phyloP scores from a whole-genome alignment of 1,140 invertebrate genomes.

The Drosophila prosaltans region DNA sequence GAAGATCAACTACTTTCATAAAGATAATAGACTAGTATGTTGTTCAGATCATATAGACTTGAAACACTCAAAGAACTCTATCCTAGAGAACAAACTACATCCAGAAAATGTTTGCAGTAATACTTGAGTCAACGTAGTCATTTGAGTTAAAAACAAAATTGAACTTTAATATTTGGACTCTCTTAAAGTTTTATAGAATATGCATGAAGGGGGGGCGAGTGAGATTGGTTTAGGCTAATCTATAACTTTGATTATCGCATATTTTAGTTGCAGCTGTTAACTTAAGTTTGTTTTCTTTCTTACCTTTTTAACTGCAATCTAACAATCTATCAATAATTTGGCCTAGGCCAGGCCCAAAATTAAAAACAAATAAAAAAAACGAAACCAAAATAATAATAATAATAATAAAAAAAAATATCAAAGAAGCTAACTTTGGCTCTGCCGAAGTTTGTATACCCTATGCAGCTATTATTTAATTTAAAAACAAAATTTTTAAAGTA shows the following conservation, averaged over 20 bases:
- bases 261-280: slow-evolving; percentile 2
- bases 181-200: slow-evolving; percentile 2
- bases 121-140: background rate
- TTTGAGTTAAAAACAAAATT: background rate
- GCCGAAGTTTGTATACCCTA: too few species aligned
- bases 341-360: slow-evolving; percentile 7
- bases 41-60: too few species aligned
- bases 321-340: background rate
- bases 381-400: background rate
- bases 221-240: background rate
- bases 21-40: too few species aligned
- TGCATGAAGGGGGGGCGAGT: background rate
- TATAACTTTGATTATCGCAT: background rate
- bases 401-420: background rate
- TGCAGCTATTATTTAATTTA: too few species aligned
- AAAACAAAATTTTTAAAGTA: too few species aligned
- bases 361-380: background rate
- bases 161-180: slow-evolving; percentile 16
- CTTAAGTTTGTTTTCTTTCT: background rate
- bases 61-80: background rate
- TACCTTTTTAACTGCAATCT: background rate
- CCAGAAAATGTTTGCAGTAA: too few species aligned
- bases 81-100: too few species aligned
- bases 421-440: too few species aligned
- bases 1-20: too few species aligned